Evolutionary conservation across 2,113 vertebrate species (phyloP), one percentile per base, ranked within the genome.

Genomic region (Rhabdornis inornatus): DNA sequence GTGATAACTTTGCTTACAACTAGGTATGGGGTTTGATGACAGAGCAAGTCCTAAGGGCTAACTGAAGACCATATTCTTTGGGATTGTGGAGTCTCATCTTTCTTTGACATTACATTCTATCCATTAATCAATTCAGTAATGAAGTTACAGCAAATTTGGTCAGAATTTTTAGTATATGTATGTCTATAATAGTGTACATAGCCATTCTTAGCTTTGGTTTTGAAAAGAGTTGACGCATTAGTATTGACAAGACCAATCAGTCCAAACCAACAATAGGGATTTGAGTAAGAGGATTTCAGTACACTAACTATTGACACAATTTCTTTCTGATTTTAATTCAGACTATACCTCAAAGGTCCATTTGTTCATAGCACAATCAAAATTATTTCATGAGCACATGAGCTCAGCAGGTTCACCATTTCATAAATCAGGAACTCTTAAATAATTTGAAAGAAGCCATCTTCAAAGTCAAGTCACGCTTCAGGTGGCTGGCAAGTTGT

Each of bases 1-100:
- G 30, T 45, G 42, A 2, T 25, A 87, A 42, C 9, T 81, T n/a
- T 68, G 57, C 17, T 86, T 64, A 71, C 9, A 47, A 33, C 44
- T 39, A 15, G 11, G 10, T 31, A 7, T 2, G 21, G 42, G 42
- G 71, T 75, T 68, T 0, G 0, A 55, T 39, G 33, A 63, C 11
- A 18, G 28, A 71, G 31, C 59, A 84, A 70, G 15, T 77, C 57
- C 28, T 35, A 37, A 66, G 35, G 63, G 64, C 47, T 39, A 74
- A 63, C 15, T 45, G 31, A 50, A 59, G 33, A 50, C 11, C 50
- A 12, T 39, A 47, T 57, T 53, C 37, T 20, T 15, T 17, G 39
- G 40, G 30, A 42, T 61, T 89, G 33, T 2, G 8, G 27, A 66
- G 20, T 71, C 60, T 77, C 14, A n/a, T 70, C 33, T 24, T 52